A percentile compares a stretch with the other conserved stretches of the same genome.
phyloP scores from a whole-genome alignment of 1,140 invertebrate genomes.

The Mizuhopecten yessoensis region DNA sequence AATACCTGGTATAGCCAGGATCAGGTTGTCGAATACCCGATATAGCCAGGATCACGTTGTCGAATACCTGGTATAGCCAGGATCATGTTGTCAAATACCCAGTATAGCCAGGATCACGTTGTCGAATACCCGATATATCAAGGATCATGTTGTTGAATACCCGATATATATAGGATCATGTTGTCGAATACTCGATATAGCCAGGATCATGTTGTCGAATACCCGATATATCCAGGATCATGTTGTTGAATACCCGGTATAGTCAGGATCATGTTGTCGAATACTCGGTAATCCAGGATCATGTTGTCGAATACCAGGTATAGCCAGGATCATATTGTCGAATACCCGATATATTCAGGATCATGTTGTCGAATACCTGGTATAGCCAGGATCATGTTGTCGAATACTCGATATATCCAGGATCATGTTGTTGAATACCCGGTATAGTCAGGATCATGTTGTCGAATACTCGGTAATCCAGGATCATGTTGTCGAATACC shows the following conservation, averaged over 20 bases:
- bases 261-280: background rate
- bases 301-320: background rate
- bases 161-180: background rate
- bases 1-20: background rate
- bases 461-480: too few relatives aligned
- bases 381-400: background rate
- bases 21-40: background rate
- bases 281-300: background rate
- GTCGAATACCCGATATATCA: background rate
- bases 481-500: background rate
- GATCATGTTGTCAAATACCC: background rate
- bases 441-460: background rate
- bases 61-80: background rate
- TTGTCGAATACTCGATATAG: background rate
- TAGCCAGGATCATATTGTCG: background rate
- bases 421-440: background rate
- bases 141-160: background rate
- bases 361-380: too few relatives aligned
- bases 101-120: background rate
- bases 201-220: background rate
- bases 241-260: background rate
- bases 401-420: background rate
- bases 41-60: background rate
- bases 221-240: background rate
- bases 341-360: background rate